These are phyloP conservation scores for Python bivittatus DNA, from an alignment of 2,113 vertebrate species.

Conservation along the genomic window DNA sequence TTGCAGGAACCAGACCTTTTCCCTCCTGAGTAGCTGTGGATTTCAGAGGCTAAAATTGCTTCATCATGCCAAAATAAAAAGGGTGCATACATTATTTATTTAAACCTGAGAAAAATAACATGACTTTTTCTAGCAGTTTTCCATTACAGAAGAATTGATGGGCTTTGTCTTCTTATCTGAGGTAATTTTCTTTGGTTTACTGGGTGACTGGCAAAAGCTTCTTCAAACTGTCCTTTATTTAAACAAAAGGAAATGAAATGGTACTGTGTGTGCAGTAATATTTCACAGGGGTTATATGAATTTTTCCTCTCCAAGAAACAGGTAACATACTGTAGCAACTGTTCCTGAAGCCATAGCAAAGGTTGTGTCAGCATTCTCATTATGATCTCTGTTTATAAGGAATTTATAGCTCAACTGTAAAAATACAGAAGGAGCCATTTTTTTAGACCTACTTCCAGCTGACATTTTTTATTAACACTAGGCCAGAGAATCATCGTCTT, in stretches of 20 bases:
- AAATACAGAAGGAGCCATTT: slow-evolving; percentile 41
- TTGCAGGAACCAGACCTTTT: slow-evolving; percentile 87
- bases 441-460: slow-evolving; percentile 19
- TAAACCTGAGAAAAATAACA: slow-evolving; percentile 87
- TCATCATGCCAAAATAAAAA: slow-evolving; percentile 93
- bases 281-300: slow-evolving; percentile 40
- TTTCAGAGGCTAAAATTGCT: slow-evolving; percentile 96
- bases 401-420: slow-evolving; percentile 50
- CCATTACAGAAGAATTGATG: slow-evolving; percentile 82
- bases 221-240: slow-evolving; percentile 46
- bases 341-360: slow-evolving; percentile 30
- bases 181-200: slow-evolving; percentile 69
- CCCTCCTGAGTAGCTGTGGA: slow-evolving; percentile 85
- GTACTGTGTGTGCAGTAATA: slow-evolving; percentile 43
- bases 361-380: slow-evolving; percentile 35
- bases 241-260: slow-evolving; percentile 57
- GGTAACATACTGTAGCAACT: slow-evolving; percentile 33
- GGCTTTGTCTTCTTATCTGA: slow-evolving; percentile 63
- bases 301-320: slow-evolving; percentile 50
- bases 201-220: slow-evolving; percentile 68
- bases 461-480: slow-evolving; percentile 31
- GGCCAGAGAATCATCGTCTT: not conserved
- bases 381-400: slow-evolving; percentile 29
- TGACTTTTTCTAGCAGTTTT: slow-evolving; percentile 83
- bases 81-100: slow-evolving; percentile 97